Base-by-base conservation (phyloP, 2,797 vertebrate genomes). In the Sebastes goodei region DNA sequence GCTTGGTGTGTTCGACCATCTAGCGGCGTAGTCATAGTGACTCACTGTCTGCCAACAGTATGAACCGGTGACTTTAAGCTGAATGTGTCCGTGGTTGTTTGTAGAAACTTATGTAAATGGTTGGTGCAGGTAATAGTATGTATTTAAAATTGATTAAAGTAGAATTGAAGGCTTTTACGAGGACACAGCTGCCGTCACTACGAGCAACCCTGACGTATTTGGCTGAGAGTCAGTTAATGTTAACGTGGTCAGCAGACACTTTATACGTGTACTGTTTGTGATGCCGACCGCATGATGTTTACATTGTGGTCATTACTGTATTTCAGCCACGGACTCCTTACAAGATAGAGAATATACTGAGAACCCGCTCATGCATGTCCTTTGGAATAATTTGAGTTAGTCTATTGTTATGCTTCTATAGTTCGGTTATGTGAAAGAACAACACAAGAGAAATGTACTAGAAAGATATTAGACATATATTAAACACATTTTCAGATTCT, bases 101-200 rank as follows among this genome's bases (percentile, higher is more conserved):
- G 17, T 11, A 32, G 29, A 10, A 32, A 61, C 29, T 10, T 15
- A 29, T 7, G 15, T 9, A 59, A 59, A 17, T 27, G 23, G 23
- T 57, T 29, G 56, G 46, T 15, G 15, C 15, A 29, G 25, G 17
- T 59, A 59, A 59, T 30, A 20, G 27, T 25, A 25, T 25, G 27
- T 29, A 29, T 29, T 59, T 29, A 10, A 29, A 29, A 59, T 29
- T 10, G 15, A 32, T 61, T 30, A n/a, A 61, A n/a, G 59, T 61
- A 0, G 0, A 61, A 30, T 11, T 60, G 17, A 20, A 60, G 29
- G 1, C 9, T 60, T 0, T 30, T 46, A 7, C 3, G 1, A 46
- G 42, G 42, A 17, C 15, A 46, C 42, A 59, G 25, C 27, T 29
- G 27, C 56, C 8, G 27, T 59, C 56, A 3, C 14, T 29, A 17